These are phyloP conservation scores for Chondrosia reniformis DNA, from an alignment of 37 sponge, comb jelly and placozoan genomes.

Conservation along the genomic window DNA sequence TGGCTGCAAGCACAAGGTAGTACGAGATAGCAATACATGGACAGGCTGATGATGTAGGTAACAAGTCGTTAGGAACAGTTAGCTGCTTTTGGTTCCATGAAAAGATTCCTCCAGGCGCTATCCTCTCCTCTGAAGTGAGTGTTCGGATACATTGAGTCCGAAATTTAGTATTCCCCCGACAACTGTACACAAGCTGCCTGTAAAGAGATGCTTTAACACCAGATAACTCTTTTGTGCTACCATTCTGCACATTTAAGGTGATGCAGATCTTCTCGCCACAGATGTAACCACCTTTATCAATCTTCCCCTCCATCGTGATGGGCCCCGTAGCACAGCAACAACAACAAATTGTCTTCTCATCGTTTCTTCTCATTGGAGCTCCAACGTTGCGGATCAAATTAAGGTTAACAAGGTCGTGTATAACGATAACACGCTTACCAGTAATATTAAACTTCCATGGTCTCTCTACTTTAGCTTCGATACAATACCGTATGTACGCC, in stretches of 20 bases:
- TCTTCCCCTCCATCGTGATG: constrained; percentile 15
- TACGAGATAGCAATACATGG: background rate
- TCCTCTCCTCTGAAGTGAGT: background rate
- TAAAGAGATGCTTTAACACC: background rate
- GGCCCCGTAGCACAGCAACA: constrained; percentile 37
- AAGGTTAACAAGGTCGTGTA: constrained; percentile 17
- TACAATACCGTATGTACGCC: constrained; percentile 32
- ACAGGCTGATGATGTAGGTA: background rate
- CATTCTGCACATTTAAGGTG: constrained; percentile 7
- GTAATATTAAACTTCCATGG: constrained; percentile 31
- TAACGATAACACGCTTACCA: background rate
- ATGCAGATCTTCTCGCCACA: constrained; percentile 20
- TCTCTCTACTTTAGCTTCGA: constrained; percentile 22
- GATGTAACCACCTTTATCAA: constrained; percentile 31
- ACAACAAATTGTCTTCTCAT: constrained; percentile 42
- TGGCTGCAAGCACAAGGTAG: background rate
- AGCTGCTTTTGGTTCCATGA: background rate
- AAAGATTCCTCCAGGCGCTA: background rate
- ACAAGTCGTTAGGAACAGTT: background rate
- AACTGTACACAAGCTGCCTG: background rate
- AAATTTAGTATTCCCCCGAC: background rate
- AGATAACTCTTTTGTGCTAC: background rate
- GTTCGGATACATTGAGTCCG: background rate
- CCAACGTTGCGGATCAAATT: background rate
- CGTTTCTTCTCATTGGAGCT: background rate